Base-by-base conservation (phyloP, 2,113 vertebrate genomes). In the Mobula birostris region DNA sequence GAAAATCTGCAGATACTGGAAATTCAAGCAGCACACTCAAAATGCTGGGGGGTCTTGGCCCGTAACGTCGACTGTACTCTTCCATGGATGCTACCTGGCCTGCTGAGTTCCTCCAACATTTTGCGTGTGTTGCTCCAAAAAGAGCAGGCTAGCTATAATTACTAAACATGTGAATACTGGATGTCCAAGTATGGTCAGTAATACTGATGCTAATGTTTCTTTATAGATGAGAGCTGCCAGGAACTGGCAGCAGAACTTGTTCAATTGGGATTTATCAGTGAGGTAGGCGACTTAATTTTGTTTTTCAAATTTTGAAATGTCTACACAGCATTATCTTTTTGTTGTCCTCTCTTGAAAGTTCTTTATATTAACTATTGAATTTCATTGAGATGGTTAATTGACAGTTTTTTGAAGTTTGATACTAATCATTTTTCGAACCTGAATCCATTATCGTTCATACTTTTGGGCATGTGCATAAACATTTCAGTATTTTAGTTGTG, bases 251-350 rank as follows among this genome's bases (percentile, higher is more conserved):
- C 98, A 66, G 99, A 99, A 95, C 97, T 99, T 72, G 98, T 99
- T 82, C 99, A 99, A 96, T 97, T 99, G 94, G 99, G 98, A 8
- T 99, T 99, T 96, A 98, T 99, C 95, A 99, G 98, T 2, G 99
- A 99, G 98, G 99, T 98, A 95, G 95, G 97, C 2, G 80, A 94
- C 94, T 80, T 24, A 56, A 21, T 78, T 87, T 87, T 58, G 12
- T 19, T 92, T 94, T 21, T 94, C 0, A 6, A 29, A 56, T 48
- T 74, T 32, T 68, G 17, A 68, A 29, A 2, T 36, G 56, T 24
- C 24, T 27, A 72, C 36, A 93, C 90, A 29, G 68, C 6, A 61
- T 94, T 40, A 70, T 24, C 15, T 72, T 14, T 66, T 8, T 76
- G 24, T 70, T 72, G 32, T 85, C 19, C 36, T 40, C 83, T 61